phyloP scores from a whole-genome alignment of 2,888 invertebrate species.

The Choristoneura rosaceana region DNA sequence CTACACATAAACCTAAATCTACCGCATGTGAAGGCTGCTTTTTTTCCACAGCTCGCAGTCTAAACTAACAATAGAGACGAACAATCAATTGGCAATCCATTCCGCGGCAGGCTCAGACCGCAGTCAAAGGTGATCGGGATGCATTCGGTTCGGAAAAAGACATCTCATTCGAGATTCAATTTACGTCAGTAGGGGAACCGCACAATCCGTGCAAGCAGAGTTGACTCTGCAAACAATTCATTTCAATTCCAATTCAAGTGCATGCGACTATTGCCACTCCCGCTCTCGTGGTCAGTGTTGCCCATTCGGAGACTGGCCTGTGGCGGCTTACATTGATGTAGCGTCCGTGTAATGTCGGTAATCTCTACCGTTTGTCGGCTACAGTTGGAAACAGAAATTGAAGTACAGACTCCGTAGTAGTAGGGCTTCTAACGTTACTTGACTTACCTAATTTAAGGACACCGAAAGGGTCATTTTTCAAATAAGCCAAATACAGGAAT shows the following conservation, averaged over 20 bases:
- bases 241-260: slow-evolving; percentile 74
- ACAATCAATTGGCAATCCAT: slow-evolving; percentile 41
- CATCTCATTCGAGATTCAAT: slow-evolving; percentile 77
- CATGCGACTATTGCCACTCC: slow-evolving; percentile 58
- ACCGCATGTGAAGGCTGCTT: slow-evolving; percentile 8
- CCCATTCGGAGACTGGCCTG: slow-evolving; percentile 10
- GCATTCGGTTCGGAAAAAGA: slow-evolving; percentile 64
- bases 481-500: slow-evolving; percentile 9
- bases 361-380: not conserved
- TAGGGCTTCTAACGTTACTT: not conserved
- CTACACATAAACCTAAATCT: slow-evolving; percentile 3
- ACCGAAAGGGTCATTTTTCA: not conserved
- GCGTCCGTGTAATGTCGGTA: not conserved
- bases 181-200: slow-evolving; percentile 67
- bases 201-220: slow-evolving; percentile 65
- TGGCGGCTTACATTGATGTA: slow-evolving; percentile 9
- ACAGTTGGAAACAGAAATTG: not conserved
- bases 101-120: slow-evolving; percentile 3
- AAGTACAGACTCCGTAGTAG: not conserved
- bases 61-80: slow-evolving; percentile 21
- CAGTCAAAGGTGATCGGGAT: slow-evolving; percentile 54
- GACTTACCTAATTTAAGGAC: not conserved
- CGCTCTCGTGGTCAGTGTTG: slow-evolving; percentile 45
- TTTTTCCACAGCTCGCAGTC: slow-evolving; percentile 4
- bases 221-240: slow-evolving; percentile 78